phyloP scores from a whole-genome alignment of 1,140 invertebrate genomes.

The Phortica variegata region DNA sequence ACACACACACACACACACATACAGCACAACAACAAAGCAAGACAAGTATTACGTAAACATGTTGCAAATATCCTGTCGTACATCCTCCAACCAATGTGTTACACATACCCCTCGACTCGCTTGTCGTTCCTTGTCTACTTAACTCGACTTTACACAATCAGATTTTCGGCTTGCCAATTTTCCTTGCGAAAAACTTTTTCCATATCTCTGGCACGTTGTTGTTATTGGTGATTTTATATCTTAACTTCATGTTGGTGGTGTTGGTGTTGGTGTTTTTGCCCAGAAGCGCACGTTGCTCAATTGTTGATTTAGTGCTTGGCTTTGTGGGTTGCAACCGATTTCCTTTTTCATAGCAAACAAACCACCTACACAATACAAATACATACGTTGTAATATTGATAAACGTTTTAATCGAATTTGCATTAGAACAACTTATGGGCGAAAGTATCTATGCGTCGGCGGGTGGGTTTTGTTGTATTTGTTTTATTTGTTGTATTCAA shows the following conservation, averaged over 20 bases:
- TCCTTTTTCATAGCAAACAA: constrained; percentile 14
- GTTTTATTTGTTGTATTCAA: too few relatives aligned
- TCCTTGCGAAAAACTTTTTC: constrained; percentile 21
- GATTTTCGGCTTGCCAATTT: constrained; percentile 57
- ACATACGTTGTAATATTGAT: constrained; percentile 40
- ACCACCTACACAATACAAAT: constrained; percentile 4
- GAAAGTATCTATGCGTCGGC: too few relatives aligned
- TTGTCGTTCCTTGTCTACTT: constrained; percentile 53
- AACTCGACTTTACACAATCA: constrained; percentile 56
- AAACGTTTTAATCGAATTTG: constrained; percentile 46
- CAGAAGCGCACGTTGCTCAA: too few relatives aligned
- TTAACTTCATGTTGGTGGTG: too few relatives aligned
- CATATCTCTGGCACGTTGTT: constrained; percentile 4
- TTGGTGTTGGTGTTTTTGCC: neutral
- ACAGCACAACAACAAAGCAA: neutral
- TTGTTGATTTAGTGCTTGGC: constrained; percentile 49
- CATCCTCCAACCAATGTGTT: too few relatives aligned
- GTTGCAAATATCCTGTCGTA: constrained; percentile 49
- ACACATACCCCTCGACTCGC: constrained; percentile 19
- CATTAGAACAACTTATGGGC: constrained; percentile 49
- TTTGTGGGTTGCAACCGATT: constrained; percentile 38
- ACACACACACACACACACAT: neutral
- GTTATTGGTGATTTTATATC: constrained; percentile 5
- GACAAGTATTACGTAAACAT: constrained; percentile 51
- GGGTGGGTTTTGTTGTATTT: too few relatives aligned